Conservation (phyloP, 2,888 invertebrate genomes). For the Sinentomon sp. region DNA sequence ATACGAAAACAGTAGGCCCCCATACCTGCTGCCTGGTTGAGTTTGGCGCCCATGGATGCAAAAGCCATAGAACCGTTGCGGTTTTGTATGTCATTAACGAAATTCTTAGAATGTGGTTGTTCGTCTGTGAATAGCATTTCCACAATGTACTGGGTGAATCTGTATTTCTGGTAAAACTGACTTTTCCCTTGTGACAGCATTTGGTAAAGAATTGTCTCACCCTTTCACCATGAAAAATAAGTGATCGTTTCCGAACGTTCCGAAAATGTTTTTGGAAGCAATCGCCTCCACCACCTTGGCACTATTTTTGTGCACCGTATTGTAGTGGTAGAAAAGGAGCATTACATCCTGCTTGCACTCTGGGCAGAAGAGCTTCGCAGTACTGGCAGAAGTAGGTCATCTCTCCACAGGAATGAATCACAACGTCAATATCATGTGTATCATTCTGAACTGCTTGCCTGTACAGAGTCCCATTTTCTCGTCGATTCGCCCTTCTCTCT, state of each 20-base stretch:
- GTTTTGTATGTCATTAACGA: slow-evolving; percentile 7
- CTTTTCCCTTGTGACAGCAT: slow-evolving; percentile 12
- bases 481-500: too few relatives aligned
- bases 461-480: too few relatives aligned
- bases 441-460: too few relatives aligned
- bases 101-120: slow-evolving; percentile 4
- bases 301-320: too few relatives aligned
- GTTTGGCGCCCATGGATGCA: slow-evolving; percentile 13
- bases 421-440: background rate
- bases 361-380: slow-evolving; percentile 7
- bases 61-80: slow-evolving; percentile 13
- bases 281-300: too few relatives aligned
- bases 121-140: slow-evolving; percentile 5
- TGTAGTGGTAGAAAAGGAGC: too few relatives aligned
- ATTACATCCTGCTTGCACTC: too few relatives aligned
- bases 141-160: too few relatives aligned
- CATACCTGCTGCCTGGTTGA: slow-evolving; percentile 5
- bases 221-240: slow-evolving; percentile 8
- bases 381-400: slow-evolving; percentile 4
- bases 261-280: too few relatives aligned
- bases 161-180: too few relatives aligned
- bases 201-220: slow-evolving; percentile 3
- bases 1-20: slow-evolving; percentile 12
- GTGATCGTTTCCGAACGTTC: too few relatives aligned
- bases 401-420: background rate